Conservation (phyloP, 2,113 vertebrate genomes). For the Xiphophorus hellerii region DNA sequence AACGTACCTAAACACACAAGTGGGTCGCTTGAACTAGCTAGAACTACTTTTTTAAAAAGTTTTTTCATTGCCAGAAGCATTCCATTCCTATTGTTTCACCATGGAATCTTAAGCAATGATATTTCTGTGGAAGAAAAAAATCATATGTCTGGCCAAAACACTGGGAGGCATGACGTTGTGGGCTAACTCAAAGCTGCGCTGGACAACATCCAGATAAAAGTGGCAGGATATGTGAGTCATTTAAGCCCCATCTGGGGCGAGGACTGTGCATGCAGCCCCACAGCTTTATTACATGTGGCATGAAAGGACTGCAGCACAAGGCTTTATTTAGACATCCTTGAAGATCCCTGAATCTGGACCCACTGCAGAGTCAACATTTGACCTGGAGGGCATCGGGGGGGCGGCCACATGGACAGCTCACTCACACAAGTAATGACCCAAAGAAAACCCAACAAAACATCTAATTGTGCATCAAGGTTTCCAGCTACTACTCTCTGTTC, state of each 20-base stretch:
- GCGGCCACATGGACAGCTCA: slow-evolving; percentile 32
- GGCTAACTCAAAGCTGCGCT: slow-evolving; percentile 42
- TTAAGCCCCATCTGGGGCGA: slow-evolving; percentile 61
- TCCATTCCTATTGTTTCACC: slow-evolving; percentile 47
- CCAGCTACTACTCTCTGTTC: not conserved
- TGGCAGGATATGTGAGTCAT: slow-evolving; percentile 57
- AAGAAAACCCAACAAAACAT: slow-evolving; percentile 8
- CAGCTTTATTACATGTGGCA: slow-evolving; percentile 54
- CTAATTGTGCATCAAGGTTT: slow-evolving; percentile 12
- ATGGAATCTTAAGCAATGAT: slow-evolving; percentile 19
- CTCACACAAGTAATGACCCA: slow-evolving; percentile 9
- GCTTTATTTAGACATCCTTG: slow-evolving; percentile 41
- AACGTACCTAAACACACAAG: not conserved
- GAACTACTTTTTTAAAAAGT: too few relatives aligned
- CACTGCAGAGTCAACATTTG: slow-evolving; percentile 41
- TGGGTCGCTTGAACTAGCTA: too few relatives aligned
- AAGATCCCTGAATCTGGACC: slow-evolving; percentile 52
- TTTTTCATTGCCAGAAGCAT: not conserved
- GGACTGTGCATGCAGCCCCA: slow-evolving; percentile 36
- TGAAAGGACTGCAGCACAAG: slow-evolving; percentile 37
- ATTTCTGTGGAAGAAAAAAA: slow-evolving; percentile 12
- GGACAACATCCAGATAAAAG: slow-evolving; percentile 63
- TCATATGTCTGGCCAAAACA: slow-evolving; percentile 35
- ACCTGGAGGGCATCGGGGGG: slow-evolving; percentile 31
- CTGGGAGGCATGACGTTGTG: slow-evolving; percentile 49